Evolutionary conservation across 2,113 vertebrate species (phyloP).

Genomic region (western clawed frog (Xenopus tropicalis)): DNA sequence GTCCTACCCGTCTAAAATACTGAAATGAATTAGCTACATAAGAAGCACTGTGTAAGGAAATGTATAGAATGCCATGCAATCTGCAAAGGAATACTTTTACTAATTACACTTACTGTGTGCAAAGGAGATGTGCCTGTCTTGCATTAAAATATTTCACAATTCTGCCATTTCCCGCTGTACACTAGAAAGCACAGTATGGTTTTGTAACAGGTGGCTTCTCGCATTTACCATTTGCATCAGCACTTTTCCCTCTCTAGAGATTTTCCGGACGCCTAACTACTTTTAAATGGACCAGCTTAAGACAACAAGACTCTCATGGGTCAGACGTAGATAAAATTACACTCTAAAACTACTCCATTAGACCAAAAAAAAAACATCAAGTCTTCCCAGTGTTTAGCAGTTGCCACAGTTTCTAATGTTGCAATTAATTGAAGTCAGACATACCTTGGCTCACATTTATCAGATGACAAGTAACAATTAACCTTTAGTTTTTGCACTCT

Average conservation of each 20-base stretch:
- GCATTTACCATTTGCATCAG: conserved; percentile 20
- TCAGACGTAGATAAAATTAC: conserved; percentile 32
- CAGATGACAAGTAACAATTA: neutral
- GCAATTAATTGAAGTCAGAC: neutral
- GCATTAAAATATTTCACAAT: neutral
- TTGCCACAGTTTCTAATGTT: neutral
- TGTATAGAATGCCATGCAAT: too few relatives aligned
- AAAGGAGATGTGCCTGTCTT: neutral
- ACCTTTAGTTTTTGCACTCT: too few relatives aligned
- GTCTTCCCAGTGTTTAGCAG: neutral
- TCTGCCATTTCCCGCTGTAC: neutral
- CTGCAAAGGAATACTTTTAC: neutral
- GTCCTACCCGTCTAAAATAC: too few relatives aligned
- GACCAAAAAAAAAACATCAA: conserved; percentile 24
- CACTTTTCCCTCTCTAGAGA: conserved; percentile 4
- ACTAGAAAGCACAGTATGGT: neutral
- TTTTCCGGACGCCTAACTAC: conserved; percentile 24
- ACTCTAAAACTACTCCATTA: conserved; percentile 17
- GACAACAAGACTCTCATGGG: conserved; percentile 28
- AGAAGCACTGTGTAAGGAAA: too few relatives aligned
- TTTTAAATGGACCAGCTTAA: conserved; percentile 33
- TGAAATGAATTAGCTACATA: too few relatives aligned
- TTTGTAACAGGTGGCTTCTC: conserved; percentile 30
- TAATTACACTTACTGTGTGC: neutral
- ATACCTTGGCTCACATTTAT: neutral